These are phyloP conservation scores for Serinus canaria DNA, from an alignment of 2,113 vertebrate genomes.

Conservation along the genomic window DNA sequence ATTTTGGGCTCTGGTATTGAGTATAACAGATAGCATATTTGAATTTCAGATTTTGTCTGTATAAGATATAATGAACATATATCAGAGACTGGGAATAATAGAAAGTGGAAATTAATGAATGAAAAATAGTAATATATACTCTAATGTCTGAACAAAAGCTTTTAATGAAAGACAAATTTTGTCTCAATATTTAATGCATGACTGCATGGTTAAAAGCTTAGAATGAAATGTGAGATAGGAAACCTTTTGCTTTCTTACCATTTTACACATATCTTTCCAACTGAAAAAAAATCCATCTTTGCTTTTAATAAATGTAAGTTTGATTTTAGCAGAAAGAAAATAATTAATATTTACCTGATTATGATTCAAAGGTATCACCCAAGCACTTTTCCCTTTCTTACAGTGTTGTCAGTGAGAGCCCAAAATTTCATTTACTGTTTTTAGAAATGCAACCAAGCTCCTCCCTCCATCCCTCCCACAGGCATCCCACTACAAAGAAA, in stretches of 20 bases:
- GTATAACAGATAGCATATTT: not conserved
- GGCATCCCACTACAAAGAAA: conserved; percentile 5
- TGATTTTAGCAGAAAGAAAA: conserved; percentile 51
- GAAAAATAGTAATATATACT: not conserved
- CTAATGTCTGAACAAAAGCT: not conserved
- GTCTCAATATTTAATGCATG: not conserved
- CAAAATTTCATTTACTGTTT: conserved; percentile 49
- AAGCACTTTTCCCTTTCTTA: conserved; percentile 27
- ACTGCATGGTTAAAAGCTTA: not conserved
- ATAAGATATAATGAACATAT: not conserved
- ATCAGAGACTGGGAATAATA: not conserved
- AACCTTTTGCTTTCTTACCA: not conserved
- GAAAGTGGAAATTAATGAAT: not conserved
- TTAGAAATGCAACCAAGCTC: conserved; percentile 10
- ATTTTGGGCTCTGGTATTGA: not conserved
- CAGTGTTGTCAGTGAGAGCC: conserved; percentile 35
- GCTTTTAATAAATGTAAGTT: conserved; percentile 43
- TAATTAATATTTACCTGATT: conserved; percentile 43
- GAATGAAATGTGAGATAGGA: not conserved
- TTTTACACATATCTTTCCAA: not conserved
- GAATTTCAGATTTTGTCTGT: not conserved
- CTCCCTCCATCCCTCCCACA: conserved; percentile 53
- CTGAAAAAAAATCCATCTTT: not conserved
- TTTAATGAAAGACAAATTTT: not conserved
- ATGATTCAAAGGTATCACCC: conserved; percentile 36